Base-by-base conservation (phyloP, 2,797 vertebrate genomes). In the Bovichtus diacanthus region DNA sequence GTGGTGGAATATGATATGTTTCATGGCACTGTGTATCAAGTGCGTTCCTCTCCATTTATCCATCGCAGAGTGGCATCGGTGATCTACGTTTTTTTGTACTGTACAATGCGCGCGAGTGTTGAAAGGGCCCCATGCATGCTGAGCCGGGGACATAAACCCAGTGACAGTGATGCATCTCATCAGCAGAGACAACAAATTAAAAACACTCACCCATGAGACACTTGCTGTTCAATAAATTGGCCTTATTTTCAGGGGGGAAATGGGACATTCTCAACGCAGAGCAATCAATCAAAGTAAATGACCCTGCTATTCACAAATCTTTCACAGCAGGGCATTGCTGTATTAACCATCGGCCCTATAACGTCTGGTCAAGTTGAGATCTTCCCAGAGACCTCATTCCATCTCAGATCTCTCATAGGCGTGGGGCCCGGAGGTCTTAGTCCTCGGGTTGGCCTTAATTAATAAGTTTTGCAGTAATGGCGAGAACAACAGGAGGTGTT, bases 381-480 rank as follows among this genome's bases (percentile, higher is more conserved):
- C 84, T 71, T 91, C 83, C 43, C 68, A 18, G 44, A 88, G 78
- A 91, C 81, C 86, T 93, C 81, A 90, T 93, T 93, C 79, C 63
- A 74, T 83, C 88, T 82, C 56, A 43, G 70, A 69, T 90, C 76
- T 83, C 80, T 74, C 55, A 55, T 70, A 85, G 87, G 82, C 77
- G 64, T 13, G 47, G 74, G 82, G 72, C 27, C 34, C 74, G 13
- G 16, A 79, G 86, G 81, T 88, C 86, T 89, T 44, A 72, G 77
- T 88, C 70, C 81, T 74, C 70, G 61, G 69, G 61, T 88, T 70
- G 65, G 79, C 71, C 76, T 92, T 94, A 94, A 95, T 95, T 94
- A 95, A 93, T 93, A 95, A 80, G 70, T 94, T 94, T 90, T 89
- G 83, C 79, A 59, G 90, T 91, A 91, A 93, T 82, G 81, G 82